Conservation (phyloP, 2,888 invertebrate genomes). For the Phalangium opilio region DNA sequence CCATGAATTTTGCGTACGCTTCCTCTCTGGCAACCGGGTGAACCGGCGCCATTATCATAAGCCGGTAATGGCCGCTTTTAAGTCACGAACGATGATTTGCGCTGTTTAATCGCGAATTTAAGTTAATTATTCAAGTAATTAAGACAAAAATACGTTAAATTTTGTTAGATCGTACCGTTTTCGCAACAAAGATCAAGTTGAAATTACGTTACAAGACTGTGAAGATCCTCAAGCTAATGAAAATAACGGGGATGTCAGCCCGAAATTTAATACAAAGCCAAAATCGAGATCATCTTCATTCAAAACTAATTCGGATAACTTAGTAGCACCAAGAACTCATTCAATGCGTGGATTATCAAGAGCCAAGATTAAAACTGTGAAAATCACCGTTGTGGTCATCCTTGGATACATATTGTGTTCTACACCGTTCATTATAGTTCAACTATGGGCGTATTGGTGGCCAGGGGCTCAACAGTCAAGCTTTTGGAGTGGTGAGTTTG, state of each 20-base stretch:
- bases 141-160: background rate
- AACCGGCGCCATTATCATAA: too few species aligned
- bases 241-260: too few species aligned
- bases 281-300: too few species aligned
- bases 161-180: conserved; percentile 5
- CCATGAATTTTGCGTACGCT: too few species aligned
- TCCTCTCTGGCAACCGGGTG: too few species aligned
- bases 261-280: too few species aligned
- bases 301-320: background rate
- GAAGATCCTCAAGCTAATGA: background rate
- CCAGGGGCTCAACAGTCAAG: conserved; percentile 10
- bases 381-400: conserved; percentile 36
- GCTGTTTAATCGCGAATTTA: too few species aligned
- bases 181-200: conserved; percentile 4
- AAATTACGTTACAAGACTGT: background rate
- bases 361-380: conserved; percentile 37
- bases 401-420: conserved; percentile 50
- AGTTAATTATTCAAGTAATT: too few species aligned
- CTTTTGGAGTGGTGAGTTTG: conserved; percentile 10
- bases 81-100: too few species aligned
- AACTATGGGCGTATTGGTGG: conserved; percentile 44
- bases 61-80: too few species aligned
- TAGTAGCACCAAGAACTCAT: conserved; percentile 28
- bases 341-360: conserved; percentile 35
- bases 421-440: conserved; percentile 49